Conservation (phyloP, 2,797 vertebrate genomes). For the Tympanoctomys barrerae region DNA sequence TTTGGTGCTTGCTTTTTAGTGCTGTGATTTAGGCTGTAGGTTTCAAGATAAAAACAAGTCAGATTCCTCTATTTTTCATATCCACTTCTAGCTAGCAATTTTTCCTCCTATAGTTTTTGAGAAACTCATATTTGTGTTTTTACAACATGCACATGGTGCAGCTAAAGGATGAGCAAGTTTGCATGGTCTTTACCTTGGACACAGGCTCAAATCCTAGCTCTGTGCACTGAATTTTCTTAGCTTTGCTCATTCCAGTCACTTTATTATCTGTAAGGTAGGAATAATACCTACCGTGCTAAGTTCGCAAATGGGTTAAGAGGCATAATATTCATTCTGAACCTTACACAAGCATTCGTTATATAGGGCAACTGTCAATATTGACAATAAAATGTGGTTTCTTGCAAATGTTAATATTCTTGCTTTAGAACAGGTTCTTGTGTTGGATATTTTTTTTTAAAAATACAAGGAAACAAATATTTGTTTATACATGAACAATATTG, state of each 20-base stretch:
- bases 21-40: not conserved
- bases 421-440: not conserved
- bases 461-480: not conserved
- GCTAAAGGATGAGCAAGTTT: not conserved
- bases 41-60: not conserved
- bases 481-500: not conserved
- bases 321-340: not conserved
- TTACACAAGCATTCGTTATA: not conserved
- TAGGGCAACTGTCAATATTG: not conserved
- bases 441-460: not conserved
- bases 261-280: constrained; percentile 22
- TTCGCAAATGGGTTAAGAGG: not conserved
- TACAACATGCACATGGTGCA: not conserved
- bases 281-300: not conserved
- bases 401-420: not conserved
- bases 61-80: not conserved
- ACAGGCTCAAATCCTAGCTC: not conserved
- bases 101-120: not conserved
- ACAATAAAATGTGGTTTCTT: not conserved
- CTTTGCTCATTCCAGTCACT: not conserved
- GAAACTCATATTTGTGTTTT: not conserved
- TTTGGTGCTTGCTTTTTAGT: not conserved
- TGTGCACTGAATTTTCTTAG: not conserved
- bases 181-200: not conserved
- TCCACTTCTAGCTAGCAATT: not conserved